Percentiles rank a stretch among this genome's conserved stretches.
phyloP scores from a whole-genome alignment of 2,888 invertebrate species.

The Platycheirus rosarum region DNA sequence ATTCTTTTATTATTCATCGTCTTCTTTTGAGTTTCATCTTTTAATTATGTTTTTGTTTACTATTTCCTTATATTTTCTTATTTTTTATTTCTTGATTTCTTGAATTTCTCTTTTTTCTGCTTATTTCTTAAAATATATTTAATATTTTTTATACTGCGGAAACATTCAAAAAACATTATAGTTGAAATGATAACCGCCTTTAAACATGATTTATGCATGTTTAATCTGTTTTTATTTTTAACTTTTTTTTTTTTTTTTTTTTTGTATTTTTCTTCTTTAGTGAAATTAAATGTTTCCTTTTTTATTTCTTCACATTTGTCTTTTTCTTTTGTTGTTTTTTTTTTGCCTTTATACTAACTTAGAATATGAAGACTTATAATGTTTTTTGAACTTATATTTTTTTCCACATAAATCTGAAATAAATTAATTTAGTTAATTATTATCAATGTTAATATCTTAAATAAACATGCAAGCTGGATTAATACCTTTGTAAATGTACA shows the following conservation, averaged over 20 bases:
- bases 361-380: slow-evolving; percentile 82
- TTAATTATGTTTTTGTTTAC: slow-evolving; percentile 59
- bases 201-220: slow-evolving; percentile 75
- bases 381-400: slow-evolving; percentile 82
- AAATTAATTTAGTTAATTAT: slow-evolving; percentile 82
- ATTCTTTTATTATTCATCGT: slow-evolving; percentile 51
- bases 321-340: slow-evolving; percentile 76
- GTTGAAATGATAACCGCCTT: slow-evolving; percentile 77
- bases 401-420: slow-evolving; percentile 83
- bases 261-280: slow-evolving; percentile 74
- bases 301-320: slow-evolving; percentile 76
- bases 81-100: slow-evolving; percentile 68
- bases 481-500: slow-evolving; percentile 50
- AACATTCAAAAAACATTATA: slow-evolving; percentile 83
- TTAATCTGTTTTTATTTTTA: slow-evolving; percentile 71
- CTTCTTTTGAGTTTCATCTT: slow-evolving; percentile 57
- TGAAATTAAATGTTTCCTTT: slow-evolving; percentile 76
- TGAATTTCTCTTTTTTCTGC: slow-evolving; percentile 75
- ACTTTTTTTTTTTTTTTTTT: slow-evolving; percentile 74
- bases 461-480: slow-evolving; percentile 70
- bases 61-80: slow-evolving; percentile 72
- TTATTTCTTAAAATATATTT: slow-evolving; percentile 73
- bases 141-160: slow-evolving; percentile 75
- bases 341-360: slow-evolving; percentile 77
- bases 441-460: slow-evolving; percentile 75